phyloP scores from a whole-genome alignment of 2,888 invertebrate species.

The Stenoptilia bipunctidactyla region DNA sequence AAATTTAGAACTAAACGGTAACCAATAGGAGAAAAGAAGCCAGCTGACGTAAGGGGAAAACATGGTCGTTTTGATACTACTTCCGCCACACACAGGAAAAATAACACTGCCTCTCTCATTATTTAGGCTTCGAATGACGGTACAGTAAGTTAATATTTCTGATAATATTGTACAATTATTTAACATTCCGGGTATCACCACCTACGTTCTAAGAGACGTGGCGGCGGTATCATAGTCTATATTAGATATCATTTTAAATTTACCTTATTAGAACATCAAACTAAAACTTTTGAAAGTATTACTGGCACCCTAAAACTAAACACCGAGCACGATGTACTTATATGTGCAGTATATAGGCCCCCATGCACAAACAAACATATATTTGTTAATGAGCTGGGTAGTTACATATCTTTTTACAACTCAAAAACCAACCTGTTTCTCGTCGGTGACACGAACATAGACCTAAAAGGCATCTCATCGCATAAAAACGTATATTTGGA shows the following conservation, averaged over 20 bases:
- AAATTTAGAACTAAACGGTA: no score
- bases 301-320: conserved; percentile 2
- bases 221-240: conserved; percentile 10
- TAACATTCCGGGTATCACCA: no score
- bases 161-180: no score
- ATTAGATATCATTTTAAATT: conserved; percentile 5
- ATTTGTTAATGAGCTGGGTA: conserved; percentile 8
- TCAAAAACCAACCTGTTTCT: conserved; percentile 2
- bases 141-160: no score
- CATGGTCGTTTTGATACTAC: no score
- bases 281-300: conserved; percentile 2
- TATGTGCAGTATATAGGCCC: conserved; percentile 12
- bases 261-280: conserved; percentile 1
- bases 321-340: conserved; percentile 1
- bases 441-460: conserved; percentile 11
- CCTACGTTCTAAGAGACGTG: no score
- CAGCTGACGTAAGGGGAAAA: no score
- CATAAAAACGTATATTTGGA: conserved; percentile 4
- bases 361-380: conserved; percentile 9
- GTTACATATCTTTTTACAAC: background rate
- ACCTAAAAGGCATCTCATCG: conserved; percentile 7
- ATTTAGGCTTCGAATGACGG: no score
- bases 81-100: no score
- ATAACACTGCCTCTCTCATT: no score
- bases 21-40: no score